Conservation (phyloP, 2,113 vertebrate species). For the Ameiurus melas region DNA sequence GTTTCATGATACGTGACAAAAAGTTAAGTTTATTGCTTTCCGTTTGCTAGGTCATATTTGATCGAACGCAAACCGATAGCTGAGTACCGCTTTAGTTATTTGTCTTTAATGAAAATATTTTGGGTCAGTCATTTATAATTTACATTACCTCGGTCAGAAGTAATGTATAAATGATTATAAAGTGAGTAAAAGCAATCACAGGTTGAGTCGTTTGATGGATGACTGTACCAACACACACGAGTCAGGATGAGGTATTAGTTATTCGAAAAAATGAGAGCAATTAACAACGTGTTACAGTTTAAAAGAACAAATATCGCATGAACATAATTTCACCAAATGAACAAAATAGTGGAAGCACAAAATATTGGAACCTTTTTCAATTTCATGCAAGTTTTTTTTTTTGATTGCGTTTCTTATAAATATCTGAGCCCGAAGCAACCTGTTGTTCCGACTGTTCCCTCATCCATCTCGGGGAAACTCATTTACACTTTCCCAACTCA, state of each 20-base stretch:
- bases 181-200: neutral
- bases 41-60: neutral
- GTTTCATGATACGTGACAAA: too few species aligned
- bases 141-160: neutral
- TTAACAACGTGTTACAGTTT: neutral
- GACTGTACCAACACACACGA: neutral
- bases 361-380: neutral
- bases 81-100: neutral
- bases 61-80: neutral
- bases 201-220: neutral
- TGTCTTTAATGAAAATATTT: neutral
- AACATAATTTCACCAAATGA: neutral
- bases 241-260: neutral
- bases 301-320: neutral
- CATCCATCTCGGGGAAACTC: slow-evolving; percentile 25
- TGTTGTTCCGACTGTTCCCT: neutral
- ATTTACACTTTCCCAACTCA: slow-evolving; percentile 32
- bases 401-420: slow-evolving; percentile 2
- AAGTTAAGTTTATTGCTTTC: neutral
- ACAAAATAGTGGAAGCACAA: neutral
- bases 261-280: neutral
- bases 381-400: slow-evolving; percentile 1
- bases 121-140: neutral
- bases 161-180: neutral
- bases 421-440: slow-evolving; percentile 18